Evolutionary conservation across 2,113 vertebrate genomes (phyloP).

Genomic region (Oxyruncus cristatus): DNA sequence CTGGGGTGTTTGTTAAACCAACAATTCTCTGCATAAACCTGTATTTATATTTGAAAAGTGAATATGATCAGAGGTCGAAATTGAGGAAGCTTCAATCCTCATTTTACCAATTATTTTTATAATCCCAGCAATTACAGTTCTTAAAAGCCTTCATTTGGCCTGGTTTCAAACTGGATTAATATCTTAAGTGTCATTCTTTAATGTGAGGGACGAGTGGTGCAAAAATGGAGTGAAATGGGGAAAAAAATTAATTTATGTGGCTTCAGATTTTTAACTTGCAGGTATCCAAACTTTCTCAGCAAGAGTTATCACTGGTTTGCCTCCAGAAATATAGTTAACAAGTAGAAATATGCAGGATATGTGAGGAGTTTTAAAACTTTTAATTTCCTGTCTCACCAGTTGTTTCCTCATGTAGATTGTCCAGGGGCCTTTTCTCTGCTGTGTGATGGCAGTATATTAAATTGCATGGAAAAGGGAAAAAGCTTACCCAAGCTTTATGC

Average conservation of each 20-base stretch:
- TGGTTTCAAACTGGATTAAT: neutral
- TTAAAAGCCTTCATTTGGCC: neutral
- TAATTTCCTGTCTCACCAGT: slow-evolving; percentile 34
- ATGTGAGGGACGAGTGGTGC: neutral
- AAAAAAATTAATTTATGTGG: neutral
- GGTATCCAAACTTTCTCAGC: slow-evolving; percentile 25
- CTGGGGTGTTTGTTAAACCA: neutral
- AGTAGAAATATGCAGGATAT: slow-evolving; percentile 13
- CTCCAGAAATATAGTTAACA: slow-evolving; percentile 42
- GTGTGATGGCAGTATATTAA: slow-evolving; percentile 2
- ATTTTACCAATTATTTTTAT: neutral
- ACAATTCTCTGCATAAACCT: neutral
- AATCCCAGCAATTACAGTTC: neutral
- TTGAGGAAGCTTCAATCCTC: neutral
- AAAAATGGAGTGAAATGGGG: neutral
- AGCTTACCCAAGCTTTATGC: slow-evolving; percentile 22
- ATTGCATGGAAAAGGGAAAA: slow-evolving; percentile 25
- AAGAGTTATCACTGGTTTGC: slow-evolving; percentile 29
- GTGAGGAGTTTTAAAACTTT: slow-evolving; percentile 37
- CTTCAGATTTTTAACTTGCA: slow-evolving; percentile 39
- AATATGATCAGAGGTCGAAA: neutral
- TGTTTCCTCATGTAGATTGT: slow-evolving; percentile 41
- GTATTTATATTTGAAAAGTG: neutral
- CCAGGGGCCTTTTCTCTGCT: slow-evolving; percentile 35
- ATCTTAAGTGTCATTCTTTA: neutral